Conservation (phyloP, 2,888 invertebrate genomes). For the Eumerus sabulonum region DNA sequence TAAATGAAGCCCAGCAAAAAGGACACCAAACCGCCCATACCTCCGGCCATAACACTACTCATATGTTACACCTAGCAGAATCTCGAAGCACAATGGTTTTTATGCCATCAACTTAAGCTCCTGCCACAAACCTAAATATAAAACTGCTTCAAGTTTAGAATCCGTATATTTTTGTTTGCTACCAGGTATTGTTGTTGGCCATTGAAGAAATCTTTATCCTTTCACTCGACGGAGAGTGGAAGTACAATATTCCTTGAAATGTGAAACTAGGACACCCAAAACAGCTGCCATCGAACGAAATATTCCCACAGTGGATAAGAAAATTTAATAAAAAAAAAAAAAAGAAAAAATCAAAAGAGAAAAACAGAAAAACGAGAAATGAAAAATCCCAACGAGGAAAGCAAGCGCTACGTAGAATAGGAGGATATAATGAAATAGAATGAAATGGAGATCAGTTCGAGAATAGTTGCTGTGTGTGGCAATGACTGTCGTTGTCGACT, state of each 20-base stretch:
- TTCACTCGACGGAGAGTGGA: not conserved
- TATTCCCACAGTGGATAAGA: constrained; percentile 31
- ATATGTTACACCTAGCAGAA: constrained; percentile 43
- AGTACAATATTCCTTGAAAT: constrained; percentile 17
- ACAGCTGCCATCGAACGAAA: constrained; percentile 29
- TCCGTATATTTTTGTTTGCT: not conserved
- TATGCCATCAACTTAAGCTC: constrained; percentile 5
- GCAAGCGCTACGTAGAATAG: not conserved
- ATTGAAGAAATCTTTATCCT: constrained; percentile 1
- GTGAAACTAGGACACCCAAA: constrained; percentile 33
- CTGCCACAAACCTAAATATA: not conserved
- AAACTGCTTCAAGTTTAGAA: constrained; percentile 9
- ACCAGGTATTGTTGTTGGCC: constrained; percentile 7
- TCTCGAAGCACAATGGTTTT: constrained; percentile 24
- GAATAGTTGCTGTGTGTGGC: constrained; percentile 16
- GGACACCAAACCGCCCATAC: constrained; percentile 20
- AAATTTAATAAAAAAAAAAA: constrained; percentile 38
- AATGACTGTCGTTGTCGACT: constrained; percentile 23
- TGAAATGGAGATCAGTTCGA: constrained; percentile 47
- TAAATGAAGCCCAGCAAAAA: constrained; percentile 5
- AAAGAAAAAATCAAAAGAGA: constrained; percentile 12
- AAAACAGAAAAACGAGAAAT: constrained; percentile 14
- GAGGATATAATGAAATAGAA: constrained; percentile 11
- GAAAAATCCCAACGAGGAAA: not conserved
- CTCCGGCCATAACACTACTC: constrained; percentile 22